Conservation (phyloP, 2,888 invertebrate genomes). For the Fragum fragum region DNA sequence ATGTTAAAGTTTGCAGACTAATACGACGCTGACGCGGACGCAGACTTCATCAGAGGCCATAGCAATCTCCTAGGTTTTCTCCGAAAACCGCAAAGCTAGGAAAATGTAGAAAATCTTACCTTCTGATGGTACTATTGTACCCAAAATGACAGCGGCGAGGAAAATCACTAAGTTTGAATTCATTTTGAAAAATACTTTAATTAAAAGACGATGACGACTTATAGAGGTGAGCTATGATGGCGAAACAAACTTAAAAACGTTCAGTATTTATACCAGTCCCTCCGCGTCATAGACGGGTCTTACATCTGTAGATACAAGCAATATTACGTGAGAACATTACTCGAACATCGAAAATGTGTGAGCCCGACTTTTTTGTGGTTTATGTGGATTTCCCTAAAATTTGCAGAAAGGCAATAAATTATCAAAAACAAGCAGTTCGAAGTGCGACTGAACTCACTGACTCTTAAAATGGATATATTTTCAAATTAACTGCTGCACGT, state of each 20-base stretch:
- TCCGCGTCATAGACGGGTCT: constrained; percentile 1
- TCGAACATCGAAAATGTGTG: not conserved
- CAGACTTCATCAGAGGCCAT: too few relatives aligned
- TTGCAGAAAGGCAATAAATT: not conserved
- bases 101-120: not conserved
- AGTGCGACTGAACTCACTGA: too few relatives aligned
- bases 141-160: not conserved
- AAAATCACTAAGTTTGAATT: not conserved
- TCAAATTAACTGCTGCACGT: too few relatives aligned
- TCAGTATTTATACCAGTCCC: not conserved
- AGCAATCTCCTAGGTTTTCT: too few relatives aligned
- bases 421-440: too few relatives aligned
- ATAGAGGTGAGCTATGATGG: too few relatives aligned
- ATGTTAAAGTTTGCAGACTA: too few relatives aligned
- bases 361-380: constrained; percentile 7
- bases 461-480: too few relatives aligned
- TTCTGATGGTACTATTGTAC: constrained; percentile 2
- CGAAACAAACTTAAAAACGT: not conserved
- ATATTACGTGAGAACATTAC: not conserved
- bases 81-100: too few relatives aligned
- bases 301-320: not conserved
- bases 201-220: too few relatives aligned
- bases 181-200: not conserved
- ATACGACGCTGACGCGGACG: too few relatives aligned
- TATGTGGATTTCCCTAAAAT: not conserved